phyloP scores from a whole-genome alignment of 1,140 invertebrate species.

The Drosophila malerkotliana region DNA sequence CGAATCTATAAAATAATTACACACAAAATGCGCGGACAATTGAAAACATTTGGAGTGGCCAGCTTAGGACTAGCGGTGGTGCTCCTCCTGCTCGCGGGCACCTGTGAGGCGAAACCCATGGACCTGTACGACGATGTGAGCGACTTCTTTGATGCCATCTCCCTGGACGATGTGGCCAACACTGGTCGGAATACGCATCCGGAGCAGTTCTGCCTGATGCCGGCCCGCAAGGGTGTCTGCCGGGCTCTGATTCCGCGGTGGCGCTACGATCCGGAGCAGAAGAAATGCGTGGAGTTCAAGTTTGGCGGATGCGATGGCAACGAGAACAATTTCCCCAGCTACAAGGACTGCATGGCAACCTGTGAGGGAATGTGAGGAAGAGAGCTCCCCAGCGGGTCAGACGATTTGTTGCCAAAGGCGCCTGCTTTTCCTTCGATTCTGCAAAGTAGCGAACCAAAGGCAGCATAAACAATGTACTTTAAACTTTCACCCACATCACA shows the following conservation, averaged over 20 bases:
- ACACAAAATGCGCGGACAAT: conserved; percentile 33
- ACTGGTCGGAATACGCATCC: conserved; percentile 71
- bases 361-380: conserved; percentile 84
- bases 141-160: conserved; percentile 80
- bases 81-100: conserved; percentile 28
- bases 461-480: conserved; percentile 59
- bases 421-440: conserved; percentile 48
- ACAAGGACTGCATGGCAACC: conserved; percentile 85
- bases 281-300: conserved; percentile 86
- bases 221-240: conserved; percentile 85
- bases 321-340: conserved; percentile 87
- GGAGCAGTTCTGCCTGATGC: conserved; percentile 81
- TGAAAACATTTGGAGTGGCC: conserved; percentile 33
- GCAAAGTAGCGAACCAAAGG: conserved; percentile 60
- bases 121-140: conserved; percentile 82
- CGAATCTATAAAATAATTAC: conserved; percentile 11
- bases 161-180: conserved; percentile 76
- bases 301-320: conserved; percentile 89
- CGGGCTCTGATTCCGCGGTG: conserved; percentile 85
- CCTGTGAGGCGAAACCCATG: conserved; percentile 60
- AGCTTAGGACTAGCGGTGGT: conserved; percentile 25
- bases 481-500: conserved; percentile 40
- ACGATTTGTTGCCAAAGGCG: conserved; percentile 72
- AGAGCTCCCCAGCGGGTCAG: background rate
- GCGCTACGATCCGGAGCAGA: conserved; percentile 85